Evolutionary conservation across 2,113 vertebrate species (phyloP), one percentile per base, ranked within the genome.

Genomic region (Mirza zaza): DNA sequence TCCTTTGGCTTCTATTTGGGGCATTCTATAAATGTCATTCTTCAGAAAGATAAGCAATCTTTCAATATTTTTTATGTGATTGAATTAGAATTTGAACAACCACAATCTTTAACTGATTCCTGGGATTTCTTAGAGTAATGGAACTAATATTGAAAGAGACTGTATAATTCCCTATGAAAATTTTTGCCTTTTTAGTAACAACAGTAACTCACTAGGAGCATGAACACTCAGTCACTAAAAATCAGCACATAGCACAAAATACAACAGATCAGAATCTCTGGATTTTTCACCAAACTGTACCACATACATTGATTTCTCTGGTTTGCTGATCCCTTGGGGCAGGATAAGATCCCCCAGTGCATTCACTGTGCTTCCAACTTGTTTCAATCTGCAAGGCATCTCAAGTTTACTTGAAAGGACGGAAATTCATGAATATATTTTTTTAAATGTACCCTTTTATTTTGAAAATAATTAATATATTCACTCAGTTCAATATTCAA

Each of bases 21-120:
- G 6, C 20, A 52, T 90, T 90, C 34, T 50, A 21, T 79, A 77
- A 95, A 79, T 52, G 63, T 2, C 39, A 68, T 59, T 93, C 34
- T 93, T 91, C n/a, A 90, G 85, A 94, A 94, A 84, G 48, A 68
- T 36, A 93, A 96, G 39, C 39, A 85, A n/a, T 83, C 80, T 92
- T 92, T 82, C 10, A 73, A 11, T 83, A 89, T 79, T 79, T 70
- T 79, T 79, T 70, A 18, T 12, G 50, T 15, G 23, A 90, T 34
- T 89, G 11, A 87, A 65, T 90, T 96, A 27, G 48, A 96, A 90
- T 80, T 71, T 97, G 80, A 94, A 50, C n/a, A 75, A 63, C 21
- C 3, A 1, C 42, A 63, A 94, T 87, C 21, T 97, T 91, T 45
- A 95, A 80, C 39, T 55, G 42, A 89, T 87, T 91, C 21, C 50